These are phyloP conservation scores for Pseudomyrmex flavicornis DNA, from an alignment of 1,140 invertebrate genomes.

Conservation along the genomic window DNA sequence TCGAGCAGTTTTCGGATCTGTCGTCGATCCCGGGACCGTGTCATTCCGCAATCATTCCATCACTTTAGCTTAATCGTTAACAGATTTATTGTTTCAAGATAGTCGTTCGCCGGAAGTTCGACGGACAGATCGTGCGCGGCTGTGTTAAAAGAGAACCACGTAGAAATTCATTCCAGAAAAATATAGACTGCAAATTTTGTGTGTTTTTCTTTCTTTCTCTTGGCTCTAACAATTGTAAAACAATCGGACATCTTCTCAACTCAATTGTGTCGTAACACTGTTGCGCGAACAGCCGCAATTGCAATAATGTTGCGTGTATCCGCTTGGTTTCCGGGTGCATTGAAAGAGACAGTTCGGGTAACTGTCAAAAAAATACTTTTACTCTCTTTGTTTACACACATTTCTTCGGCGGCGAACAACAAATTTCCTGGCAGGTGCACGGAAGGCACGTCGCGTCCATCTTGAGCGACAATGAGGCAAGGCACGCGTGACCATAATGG, in stretches of 20 bases:
- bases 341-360: conserved; percentile 5
- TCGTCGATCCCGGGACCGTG: background rate
- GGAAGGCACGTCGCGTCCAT: conserved; percentile 29
- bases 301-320: background rate
- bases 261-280: background rate
- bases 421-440: conserved; percentile 48
- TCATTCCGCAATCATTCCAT: conserved; percentile 66
- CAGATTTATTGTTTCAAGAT: background rate
- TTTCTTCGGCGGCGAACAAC: conserved; percentile 7
- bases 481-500: conserved; percentile 22
- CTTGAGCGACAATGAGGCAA: conserved; percentile 33
- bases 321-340: background rate
- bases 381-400: background rate
- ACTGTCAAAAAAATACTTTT: conserved; percentile 18
- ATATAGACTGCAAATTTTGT: background rate
- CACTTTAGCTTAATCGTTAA: conserved; percentile 1
- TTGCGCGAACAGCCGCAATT: conserved; percentile 16
- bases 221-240: background rate
- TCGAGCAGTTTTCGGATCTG: conserved; percentile 9
- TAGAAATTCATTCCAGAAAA: conserved; percentile 37
- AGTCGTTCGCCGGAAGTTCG: background rate
- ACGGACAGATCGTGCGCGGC: conserved; percentile 6
- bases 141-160: conserved; percentile 9
- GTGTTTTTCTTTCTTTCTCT: background rate
- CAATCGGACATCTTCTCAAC: background rate